Base-by-base conservation (phyloP, 2,797 vertebrate species). In the Halcyon smyrnensis region DNA sequence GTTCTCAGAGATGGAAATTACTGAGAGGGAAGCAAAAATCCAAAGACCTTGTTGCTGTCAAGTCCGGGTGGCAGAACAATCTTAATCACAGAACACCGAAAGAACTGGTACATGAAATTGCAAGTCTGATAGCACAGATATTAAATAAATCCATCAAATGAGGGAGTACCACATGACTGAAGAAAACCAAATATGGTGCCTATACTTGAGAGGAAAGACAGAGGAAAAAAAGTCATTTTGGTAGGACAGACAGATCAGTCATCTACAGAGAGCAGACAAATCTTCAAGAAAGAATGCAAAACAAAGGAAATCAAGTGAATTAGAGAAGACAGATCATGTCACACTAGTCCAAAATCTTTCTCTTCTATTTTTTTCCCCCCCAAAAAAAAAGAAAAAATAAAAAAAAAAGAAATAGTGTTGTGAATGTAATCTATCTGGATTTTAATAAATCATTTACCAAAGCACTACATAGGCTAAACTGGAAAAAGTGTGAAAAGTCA, bases 61-160 rank as follows among this genome's bases (percentile, higher is more conserved):
- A 84, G 77, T 84, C 74, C 69, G 36, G 74, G 78, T 67, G 63
- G 88, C 70, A 92, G 86, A 94, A 80, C 41, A 93, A 93, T 90
- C 86, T 94, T 96, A 90, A 94, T 93, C 88, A 90, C 78, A 80
- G 63, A 93, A 89, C 70, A 93, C 39, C 1, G 0, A 82, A 95
- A 93, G 81, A 94, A 90, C 64, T 81, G 79, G 71, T 94, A 95
- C 88, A 87, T 83, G 81, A 96, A 97, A 96, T 93, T 93, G 80
- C 91, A 95, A 95, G 91, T 90, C 85, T 93, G 94, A 95, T 96
- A 90, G 87, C 90, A 73, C 15, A 57, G 94, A 94, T 96, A 97
- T 97, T 96, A 97, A 96, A 94, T 96, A 96, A 96, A 96, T 97
- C 93, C 94, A 96, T 97, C 95, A 97, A 96, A 89, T 74, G 60